phyloP scores from a whole-genome alignment of 2,113 vertebrate species.

The Callithrix jacchus region DNA sequence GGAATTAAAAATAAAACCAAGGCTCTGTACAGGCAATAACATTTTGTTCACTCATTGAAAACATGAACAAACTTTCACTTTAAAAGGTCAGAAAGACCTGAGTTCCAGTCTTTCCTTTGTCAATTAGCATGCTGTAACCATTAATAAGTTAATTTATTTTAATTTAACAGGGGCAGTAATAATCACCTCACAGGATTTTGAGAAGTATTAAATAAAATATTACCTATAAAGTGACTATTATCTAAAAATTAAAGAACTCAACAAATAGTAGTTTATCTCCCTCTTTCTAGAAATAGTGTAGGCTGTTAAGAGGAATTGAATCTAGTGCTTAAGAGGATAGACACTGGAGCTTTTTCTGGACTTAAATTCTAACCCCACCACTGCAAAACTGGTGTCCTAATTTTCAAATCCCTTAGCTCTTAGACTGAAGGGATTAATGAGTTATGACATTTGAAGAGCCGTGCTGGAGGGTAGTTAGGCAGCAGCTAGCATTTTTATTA shows the following conservation, averaged over 20 bases:
- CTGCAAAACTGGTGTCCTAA: not conserved
- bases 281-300: not conserved
- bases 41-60: not conserved
- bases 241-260: not conserved
- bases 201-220: not conserved
- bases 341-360: not conserved
- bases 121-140: not conserved
- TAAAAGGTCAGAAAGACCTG: not conserved
- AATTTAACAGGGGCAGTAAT: not conserved
- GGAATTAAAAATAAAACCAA: not conserved
- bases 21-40: not conserved
- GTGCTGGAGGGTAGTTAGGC: not conserved
- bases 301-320: not conserved
- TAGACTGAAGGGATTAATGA: not conserved
- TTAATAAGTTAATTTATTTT: not conserved
- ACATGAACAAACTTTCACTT: not conserved
- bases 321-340: not conserved
- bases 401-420: not conserved
- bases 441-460: not conserved
- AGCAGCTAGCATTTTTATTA: not conserved
- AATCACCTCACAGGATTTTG: not conserved
- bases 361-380: rapidly evolving
- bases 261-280: not conserved
- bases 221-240: not conserved
- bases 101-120: not conserved